Base-by-base conservation (phyloP, 2,113 vertebrate species). In the Numida meleagris region DNA sequence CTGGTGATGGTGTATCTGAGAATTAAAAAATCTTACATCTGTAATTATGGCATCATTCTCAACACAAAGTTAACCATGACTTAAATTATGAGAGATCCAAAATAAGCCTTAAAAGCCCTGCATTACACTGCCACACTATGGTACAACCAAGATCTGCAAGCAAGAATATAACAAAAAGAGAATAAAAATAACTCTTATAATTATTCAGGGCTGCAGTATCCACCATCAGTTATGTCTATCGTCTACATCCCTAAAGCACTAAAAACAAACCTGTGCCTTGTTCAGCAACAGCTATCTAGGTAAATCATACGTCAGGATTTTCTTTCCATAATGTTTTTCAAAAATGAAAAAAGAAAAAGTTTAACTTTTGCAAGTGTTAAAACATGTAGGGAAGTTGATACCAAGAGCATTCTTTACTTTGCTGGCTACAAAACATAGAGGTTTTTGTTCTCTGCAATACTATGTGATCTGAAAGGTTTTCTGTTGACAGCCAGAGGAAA, bases 111-210 rank as follows among this genome's bases (percentile, higher is more conserved):
- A 81, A 90, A 90, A 80, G 21, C 13, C 55, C 78, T 88, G 96
- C 93, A 76, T 96, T 93, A 96, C 80, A 96, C 89, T 97, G 96
- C 96, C 97, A 96, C 96, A 58, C 95, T 91, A 96, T 97, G 96
- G 97, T 66, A 95, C 45, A 81, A 86, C 86, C 78, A 76, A 94
- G 95, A 93, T 92, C 75, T 97, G 96, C 96, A 96, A 88, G 92
- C 12, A 86, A 88, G 73, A 92, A 83, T 1, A 80, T 55, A 74
- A 94, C 57, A 89, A 89, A 63, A 63, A 50, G 16, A 46, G 38
- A 91, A 67, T n/a, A 83, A 88, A 90, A 93, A 16, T 29, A 72
- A 53, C 27, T 66, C 24, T 10, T 50, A 23, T 51, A 77, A 89
- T 81, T 84, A 75, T 70, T 89, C 57, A 86, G 27, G 51, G 74